Percentiles rank a stretch among this genome's conserved stretches.
These are phyloP conservation scores for Leptosomus discolor DNA, from an alignment of 2,113 vertebrate genomes.

Conservation along the genomic window DNA sequence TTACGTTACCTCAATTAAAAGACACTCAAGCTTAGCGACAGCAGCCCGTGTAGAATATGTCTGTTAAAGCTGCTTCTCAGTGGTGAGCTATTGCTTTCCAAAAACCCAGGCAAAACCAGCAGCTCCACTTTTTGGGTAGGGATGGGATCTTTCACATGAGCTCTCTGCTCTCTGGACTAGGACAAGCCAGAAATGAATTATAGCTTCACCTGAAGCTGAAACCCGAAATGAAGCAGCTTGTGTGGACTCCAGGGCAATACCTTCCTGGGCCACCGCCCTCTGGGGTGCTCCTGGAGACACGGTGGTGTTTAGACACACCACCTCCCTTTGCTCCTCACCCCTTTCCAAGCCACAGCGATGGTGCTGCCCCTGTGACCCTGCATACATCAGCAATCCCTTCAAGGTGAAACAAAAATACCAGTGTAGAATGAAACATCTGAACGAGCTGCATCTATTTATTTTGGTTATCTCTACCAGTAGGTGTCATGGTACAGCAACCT, in stretches of 20 bases:
- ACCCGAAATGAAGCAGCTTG: neutral
- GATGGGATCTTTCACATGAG: neutral
- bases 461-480: slow-evolving; percentile 62
- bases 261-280: neutral
- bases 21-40: neutral
- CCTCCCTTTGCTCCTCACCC: neutral
- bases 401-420: neutral
- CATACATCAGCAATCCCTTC: neutral
- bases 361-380: neutral
- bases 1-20: neutral
- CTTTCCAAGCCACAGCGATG: neutral
- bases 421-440: neutral
- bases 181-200: neutral
- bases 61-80: neutral
- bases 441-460: neutral
- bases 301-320: neutral
- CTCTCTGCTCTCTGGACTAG: neutral
- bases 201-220: neutral
- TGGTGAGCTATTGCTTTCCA: neutral
- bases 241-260: neutral
- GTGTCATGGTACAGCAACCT: slow-evolving; percentile 69
- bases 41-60: accelerated
- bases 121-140: neutral
- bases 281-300: neutral
- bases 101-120: neutral